Evolutionary conservation across 2,113 vertebrate species (phyloP), one percentile per base, ranked within the genome.

Genomic region (Mesitornis unicolor): DNA sequence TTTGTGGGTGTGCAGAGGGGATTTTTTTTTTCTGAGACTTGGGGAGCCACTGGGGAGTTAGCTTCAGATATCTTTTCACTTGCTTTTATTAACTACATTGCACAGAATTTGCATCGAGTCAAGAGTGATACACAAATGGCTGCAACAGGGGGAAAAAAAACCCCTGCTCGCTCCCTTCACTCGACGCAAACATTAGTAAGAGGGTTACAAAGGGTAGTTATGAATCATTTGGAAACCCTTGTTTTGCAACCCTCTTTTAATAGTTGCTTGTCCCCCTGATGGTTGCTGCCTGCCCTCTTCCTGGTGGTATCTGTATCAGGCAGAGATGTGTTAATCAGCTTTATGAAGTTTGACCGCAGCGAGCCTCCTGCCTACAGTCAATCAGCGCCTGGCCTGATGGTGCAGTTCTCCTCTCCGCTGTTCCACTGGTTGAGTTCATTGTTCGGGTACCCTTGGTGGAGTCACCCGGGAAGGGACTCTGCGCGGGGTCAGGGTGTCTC

Each of bases 251-350:
- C 10, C 16, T 93, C 79, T 84, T 78, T 78, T 94, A 93, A 81
- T 60, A 90, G 71, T 93, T 90, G 73, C 73, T 64, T 47, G n/a
- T 88, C 60, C 83, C 85, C n/a, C 2, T n/a, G 31, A 18, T 22
- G 12, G 68, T 75, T 92, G 56, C 76, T 87, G 92, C 85, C 51
- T 93, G 88, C 85, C 76, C 86, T 93, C 68, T 87, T 92, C 68
- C 40, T 35, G 2, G 63, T 88, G 82, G 67, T 90, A 33, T 70
- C 45, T 43, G 60, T 18, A 81, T 84, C 87, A 94, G 85, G 67
- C 83, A 73, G 85, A 90, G 87, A 86, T 75, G 79, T 77, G 92
- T 93, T 95, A 96, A 95, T 93, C 90, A 93, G 68, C 75, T 93
- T 92, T 70, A 86, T 88, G 88, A 96, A 95, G 83, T 92, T 60